Base-by-base conservation (phyloP, 2,113 vertebrate genomes). In the Phainopepla nitens region DNA sequence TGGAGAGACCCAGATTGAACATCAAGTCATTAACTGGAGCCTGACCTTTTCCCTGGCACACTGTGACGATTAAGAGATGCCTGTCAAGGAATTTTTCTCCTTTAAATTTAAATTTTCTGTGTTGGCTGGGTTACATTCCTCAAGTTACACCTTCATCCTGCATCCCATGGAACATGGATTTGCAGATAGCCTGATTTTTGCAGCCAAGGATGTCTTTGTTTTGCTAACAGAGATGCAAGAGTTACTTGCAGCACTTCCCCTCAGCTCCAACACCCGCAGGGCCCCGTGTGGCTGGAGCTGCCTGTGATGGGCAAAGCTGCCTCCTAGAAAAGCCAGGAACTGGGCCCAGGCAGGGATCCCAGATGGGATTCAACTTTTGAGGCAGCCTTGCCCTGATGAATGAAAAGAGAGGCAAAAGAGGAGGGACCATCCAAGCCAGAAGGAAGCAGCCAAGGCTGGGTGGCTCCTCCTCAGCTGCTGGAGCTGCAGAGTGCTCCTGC, bases 131-230 rank as follows among this genome's bases (percentile, higher is more conserved):
- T 60, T 33, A n/a, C 3, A 1, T 57, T 51, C 42, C 49, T 50
- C 0, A 2, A 61, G 58, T 11, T 25, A 31, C 53, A 53, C 31
- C n/a, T 41, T 91, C 41, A 22, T 27, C 19, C 80, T 77, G 36
- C 13, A 13, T 19, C 65, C 76, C 61, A 2, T 0, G 10, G 44
- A 71, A 22, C 6, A 2, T 0, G 5, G 11, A 45, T 49, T 53
- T 6, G 6, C 47, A 62, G 72, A n/a, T 23, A 25, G 57, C 28
- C 64, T 57, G 42, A 22, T 28, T 65, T 76, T n/a, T 49, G 58
- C 68, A 47, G 72, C 16, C 5, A 9, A 64, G 42, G 8, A 50
- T 2, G 7, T 8, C 35, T 68, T 25, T 25, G 39, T 17, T 93
- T 66, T 71, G 36, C 88, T 42, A 23, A 15, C 19, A 64, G 71